phyloP scores from a whole-genome alignment of 92 coral and sea anemone species.

The Meandrina meandrites region DNA sequence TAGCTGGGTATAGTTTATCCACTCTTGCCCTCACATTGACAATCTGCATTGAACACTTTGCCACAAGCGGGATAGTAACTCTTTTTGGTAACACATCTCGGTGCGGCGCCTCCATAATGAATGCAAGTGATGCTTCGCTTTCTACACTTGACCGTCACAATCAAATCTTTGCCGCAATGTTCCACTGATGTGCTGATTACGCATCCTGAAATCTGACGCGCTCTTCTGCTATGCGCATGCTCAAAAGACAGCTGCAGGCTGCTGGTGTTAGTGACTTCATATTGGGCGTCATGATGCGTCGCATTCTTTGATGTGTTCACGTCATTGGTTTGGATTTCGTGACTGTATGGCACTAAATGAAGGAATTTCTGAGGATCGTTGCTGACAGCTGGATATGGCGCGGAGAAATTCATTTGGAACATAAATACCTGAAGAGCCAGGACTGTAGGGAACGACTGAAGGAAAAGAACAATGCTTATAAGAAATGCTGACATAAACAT shows the following conservation, averaged over 20 bases:
- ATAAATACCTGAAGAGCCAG: background rate
- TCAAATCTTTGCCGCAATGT: background rate
- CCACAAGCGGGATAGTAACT: conserved; percentile 8
- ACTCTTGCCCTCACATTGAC: background rate
- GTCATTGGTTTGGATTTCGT: no score
- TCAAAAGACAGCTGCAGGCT: background rate
- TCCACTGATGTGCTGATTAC: background rate
- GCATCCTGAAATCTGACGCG: conserved; percentile 3
- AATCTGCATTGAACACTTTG: background rate
- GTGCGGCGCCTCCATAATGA: background rate
- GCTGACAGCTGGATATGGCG: background rate
- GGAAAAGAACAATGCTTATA: background rate
- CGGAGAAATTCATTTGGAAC: background rate
- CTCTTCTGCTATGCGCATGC: background rate
- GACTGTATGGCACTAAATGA: background rate
- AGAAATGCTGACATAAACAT: no score
- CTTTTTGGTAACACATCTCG: background rate
- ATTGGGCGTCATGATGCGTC: background rate
- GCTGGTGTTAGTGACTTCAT: background rate
- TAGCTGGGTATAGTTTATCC: background rate
- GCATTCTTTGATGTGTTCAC: background rate
- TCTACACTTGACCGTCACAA: conserved; percentile 1
- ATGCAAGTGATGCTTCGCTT: background rate
- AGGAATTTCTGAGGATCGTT: background rate
- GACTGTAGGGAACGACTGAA: background rate